Percentiles rank a stretch among this genome's conserved stretches.
These are phyloP conservation scores for Phoenoteleia sp. DNA, from an alignment of 2,888 invertebrate species.

Conservation along the genomic window DNA sequence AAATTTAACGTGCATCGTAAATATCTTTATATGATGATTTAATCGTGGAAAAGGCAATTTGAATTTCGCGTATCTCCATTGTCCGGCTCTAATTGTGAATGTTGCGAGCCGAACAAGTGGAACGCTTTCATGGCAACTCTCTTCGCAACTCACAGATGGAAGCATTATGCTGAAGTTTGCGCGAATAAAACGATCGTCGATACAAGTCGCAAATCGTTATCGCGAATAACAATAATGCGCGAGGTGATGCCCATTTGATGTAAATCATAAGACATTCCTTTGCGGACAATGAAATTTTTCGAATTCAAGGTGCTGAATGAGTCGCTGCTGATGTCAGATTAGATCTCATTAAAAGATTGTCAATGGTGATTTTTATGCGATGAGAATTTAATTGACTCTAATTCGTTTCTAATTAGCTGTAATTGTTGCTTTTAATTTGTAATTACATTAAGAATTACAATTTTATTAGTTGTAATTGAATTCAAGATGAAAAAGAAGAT, in stretches of 20 bases:
- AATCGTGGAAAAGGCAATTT: conserved; percentile 44
- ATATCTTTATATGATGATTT: conserved; percentile 26
- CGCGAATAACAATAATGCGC: conserved; percentile 1
- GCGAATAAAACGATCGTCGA: not conserved
- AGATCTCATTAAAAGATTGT: conserved; percentile 31
- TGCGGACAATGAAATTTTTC: conserved; percentile 48
- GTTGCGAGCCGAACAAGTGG: conserved; percentile 24
- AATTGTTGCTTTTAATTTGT: not conserved
- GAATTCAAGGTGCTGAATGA: conserved; percentile 21
- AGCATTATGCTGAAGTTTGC: conserved; percentile 38
- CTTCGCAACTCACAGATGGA: conserved; percentile 38
- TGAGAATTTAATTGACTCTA: not conserved
- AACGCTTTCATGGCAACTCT: conserved; percentile 33
- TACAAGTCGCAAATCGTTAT: conserved; percentile 22
- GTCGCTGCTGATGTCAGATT: conserved; percentile 27
- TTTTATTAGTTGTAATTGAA: no score
- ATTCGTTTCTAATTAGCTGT: not conserved
- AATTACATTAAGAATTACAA: no score
- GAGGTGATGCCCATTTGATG: conserved; percentile 32
- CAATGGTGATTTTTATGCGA: conserved; percentile 11
- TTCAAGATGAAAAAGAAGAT: no score
- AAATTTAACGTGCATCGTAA: conserved; percentile 33
- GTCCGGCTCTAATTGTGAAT: conserved; percentile 41
- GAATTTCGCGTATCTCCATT: conserved; percentile 44
- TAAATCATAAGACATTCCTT: conserved; percentile 40